These are phyloP conservation scores for Anthonomus grandis DNA, from an alignment of 1,140 invertebrate species.

Conservation along the genomic window DNA sequence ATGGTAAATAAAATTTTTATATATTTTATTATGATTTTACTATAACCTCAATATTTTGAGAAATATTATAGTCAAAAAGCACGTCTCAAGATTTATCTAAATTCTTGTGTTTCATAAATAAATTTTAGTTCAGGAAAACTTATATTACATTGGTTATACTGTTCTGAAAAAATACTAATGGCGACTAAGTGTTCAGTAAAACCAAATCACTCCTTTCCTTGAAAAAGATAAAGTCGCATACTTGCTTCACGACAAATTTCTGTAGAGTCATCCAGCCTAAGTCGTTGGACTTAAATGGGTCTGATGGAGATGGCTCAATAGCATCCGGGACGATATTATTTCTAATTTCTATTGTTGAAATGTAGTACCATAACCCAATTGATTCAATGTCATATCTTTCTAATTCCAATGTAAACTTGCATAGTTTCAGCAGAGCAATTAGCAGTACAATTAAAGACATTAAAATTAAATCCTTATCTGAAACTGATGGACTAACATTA, in stretches of 20 bases:
- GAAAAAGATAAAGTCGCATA: not conserved
- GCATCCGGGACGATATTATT: not conserved
- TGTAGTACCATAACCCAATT: too few relatives aligned
- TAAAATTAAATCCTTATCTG: too few relatives aligned
- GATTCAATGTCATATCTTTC: too few relatives aligned
- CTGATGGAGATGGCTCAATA: too few relatives aligned
- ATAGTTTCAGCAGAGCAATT: too few relatives aligned
- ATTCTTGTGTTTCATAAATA: too few relatives aligned
- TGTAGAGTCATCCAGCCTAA: slow-evolving; percentile 2
- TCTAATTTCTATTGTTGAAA: slow-evolving; percentile 6
- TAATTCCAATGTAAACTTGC: too few relatives aligned
- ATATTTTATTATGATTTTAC: not conserved
- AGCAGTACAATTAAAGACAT: too few relatives aligned
- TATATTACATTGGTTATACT: not conserved
- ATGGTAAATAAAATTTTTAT: slow-evolving; percentile 4
- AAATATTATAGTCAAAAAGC: slow-evolving; percentile 5
- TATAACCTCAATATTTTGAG: slow-evolving; percentile 1
- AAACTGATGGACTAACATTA: too few relatives aligned
- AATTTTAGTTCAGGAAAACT: slow-evolving; percentile 1
- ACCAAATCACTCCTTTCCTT: too few relatives aligned
- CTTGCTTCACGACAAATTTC: slow-evolving; percentile 1
- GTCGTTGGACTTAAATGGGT: not conserved
- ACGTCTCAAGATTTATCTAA: slow-evolving; percentile 2
- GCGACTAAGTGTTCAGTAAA: not conserved
- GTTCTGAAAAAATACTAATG: slow-evolving; percentile 1